Percentiles rank a stretch among this genome's conserved stretches.
These are phyloP conservation scores for Zeuzera pyrina DNA, from an alignment of 2,888 invertebrate species.

Conservation along the genomic window DNA sequence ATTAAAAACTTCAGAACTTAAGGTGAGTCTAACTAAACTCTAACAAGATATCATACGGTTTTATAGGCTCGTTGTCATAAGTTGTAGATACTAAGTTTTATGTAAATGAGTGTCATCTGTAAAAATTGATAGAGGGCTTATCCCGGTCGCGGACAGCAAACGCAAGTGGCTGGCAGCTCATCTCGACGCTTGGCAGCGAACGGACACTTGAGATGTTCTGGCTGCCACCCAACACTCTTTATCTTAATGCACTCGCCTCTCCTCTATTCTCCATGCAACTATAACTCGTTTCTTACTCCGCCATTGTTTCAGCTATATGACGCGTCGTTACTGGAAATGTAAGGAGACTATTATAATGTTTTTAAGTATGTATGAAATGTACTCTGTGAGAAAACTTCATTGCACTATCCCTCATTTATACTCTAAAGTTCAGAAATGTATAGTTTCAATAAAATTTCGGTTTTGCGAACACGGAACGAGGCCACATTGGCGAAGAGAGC, in stretches of 20 bases:
- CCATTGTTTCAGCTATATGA: conserved; percentile 45
- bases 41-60: too few relatives aligned
- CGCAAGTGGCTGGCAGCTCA: conserved; percentile 3
- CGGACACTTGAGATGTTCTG: conserved; percentile 65
- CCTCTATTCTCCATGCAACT: conserved; percentile 42
- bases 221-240: conserved; percentile 58
- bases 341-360: too few relatives aligned
- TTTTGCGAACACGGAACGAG: conserved; percentile 22
- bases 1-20: too few relatives aligned
- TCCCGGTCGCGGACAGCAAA: conserved; percentile 19
- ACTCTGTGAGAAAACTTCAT: too few relatives aligned
- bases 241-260: conserved; percentile 64
- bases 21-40: too few relatives aligned
- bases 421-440: too few relatives aligned
- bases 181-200: conserved; percentile 40
- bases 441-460: conserved; percentile 30
- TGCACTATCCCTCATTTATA: too few relatives aligned
- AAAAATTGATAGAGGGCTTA: too few relatives aligned
- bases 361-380: too few relatives aligned
- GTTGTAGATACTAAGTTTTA: too few relatives aligned
- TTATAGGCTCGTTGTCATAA: too few relatives aligned
- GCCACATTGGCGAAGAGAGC: conserved; percentile 33
- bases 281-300: conserved; percentile 51
- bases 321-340: conserved; percentile 33
- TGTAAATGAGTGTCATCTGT: too few relatives aligned